Percentiles rank a stretch among this genome's conserved stretches.
Evolutionary conservation across 1,140 invertebrate genomes (phyloP).

Genomic region (Cherax destructor): DNA sequence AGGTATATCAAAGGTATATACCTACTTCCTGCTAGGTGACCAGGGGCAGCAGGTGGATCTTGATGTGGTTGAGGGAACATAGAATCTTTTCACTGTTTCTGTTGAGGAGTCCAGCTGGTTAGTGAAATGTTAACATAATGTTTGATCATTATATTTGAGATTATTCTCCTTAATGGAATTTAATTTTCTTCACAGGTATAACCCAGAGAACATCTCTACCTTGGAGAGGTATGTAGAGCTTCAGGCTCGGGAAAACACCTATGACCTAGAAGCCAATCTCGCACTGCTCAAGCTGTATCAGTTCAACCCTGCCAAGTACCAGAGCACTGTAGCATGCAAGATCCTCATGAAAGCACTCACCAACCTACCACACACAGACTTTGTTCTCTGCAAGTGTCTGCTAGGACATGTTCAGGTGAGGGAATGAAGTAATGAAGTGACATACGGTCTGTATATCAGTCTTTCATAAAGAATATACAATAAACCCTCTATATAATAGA

Average conservation of each 20-base stretch:
- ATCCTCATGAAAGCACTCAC: constrained; percentile 96
- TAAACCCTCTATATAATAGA: too few species aligned
- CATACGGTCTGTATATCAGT: not conserved
- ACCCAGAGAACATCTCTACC: constrained; percentile 92
- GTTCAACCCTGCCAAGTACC: constrained; percentile 74
- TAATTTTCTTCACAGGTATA: constrained; percentile 83
- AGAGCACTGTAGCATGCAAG: constrained; percentile 86
- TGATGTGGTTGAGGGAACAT: too few species aligned
- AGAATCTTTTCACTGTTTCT: too few species aligned
- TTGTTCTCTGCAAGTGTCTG: constrained; percentile 96
- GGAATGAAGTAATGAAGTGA: constrained; percentile 21
- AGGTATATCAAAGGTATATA: too few species aligned
- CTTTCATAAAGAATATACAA: not conserved
- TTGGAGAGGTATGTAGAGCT: constrained; percentile 95
- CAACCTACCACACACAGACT: constrained; percentile 97
- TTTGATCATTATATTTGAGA: too few species aligned
- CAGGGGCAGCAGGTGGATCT: too few species aligned
- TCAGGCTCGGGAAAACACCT: constrained; percentile 93
- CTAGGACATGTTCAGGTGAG: constrained; percentile 89
- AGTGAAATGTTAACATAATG: too few species aligned
- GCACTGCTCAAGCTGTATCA: constrained; percentile 83
- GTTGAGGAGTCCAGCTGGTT: too few species aligned
- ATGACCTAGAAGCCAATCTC: constrained; percentile 97
- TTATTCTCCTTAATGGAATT: too few species aligned
- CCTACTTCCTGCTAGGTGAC: too few species aligned